phyloP scores from a whole-genome alignment of 2,888 invertebrate species.

The Sesia bembeciformis region DNA sequence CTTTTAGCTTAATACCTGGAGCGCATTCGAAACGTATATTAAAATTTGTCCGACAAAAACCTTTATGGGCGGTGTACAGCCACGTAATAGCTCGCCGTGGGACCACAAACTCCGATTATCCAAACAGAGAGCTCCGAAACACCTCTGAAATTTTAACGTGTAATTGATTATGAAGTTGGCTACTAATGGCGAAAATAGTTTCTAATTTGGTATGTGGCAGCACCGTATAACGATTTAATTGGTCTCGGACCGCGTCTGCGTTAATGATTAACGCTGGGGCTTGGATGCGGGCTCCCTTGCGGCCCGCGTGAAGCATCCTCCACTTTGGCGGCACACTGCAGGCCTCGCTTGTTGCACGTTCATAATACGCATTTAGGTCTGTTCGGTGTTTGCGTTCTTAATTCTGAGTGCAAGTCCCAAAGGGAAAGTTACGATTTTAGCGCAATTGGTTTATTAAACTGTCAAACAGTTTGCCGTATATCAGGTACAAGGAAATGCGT shows the following conservation, averaged over 20 bases:
- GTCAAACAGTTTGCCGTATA: no score
- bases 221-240: conserved; percentile 40
- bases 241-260: conserved; percentile 56
- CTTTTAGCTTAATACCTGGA: conserved; percentile 25
- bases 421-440: no score
- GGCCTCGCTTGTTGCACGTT: neutral
- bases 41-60: conserved; percentile 64
- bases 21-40: conserved; percentile 55
- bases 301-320: conserved; percentile 15
- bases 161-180: conserved; percentile 74
- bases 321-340: conserved; percentile 24
- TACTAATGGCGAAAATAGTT: conserved; percentile 71
- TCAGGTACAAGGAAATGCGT: no score
- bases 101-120: conserved; percentile 73
- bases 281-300: conserved; percentile 32
- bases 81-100: conserved; percentile 64
- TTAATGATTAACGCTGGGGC: conserved; percentile 58
- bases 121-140: conserved; percentile 64
- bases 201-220: conserved; percentile 67
- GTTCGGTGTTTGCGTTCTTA: neutral
- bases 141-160: conserved; percentile 66
- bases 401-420: no score
- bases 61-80: conserved; percentile 49
- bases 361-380: neutral
- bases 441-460: no score